phyloP scores from a whole-genome alignment of 2,797 vertebrate species.

The Phoeniculus purpureus region DNA sequence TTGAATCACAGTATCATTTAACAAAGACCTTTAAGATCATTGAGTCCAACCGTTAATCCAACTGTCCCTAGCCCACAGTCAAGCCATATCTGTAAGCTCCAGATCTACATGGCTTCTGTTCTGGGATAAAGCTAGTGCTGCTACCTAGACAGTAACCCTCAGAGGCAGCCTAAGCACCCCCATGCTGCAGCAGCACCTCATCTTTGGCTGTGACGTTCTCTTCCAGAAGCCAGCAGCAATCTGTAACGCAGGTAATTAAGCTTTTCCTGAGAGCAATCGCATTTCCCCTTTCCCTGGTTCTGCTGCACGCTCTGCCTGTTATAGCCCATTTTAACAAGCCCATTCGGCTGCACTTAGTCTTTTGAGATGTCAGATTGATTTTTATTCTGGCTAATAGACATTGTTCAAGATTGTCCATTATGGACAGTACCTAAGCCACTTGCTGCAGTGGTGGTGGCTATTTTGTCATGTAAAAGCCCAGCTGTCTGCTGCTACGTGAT shows the following conservation, averaged over 20 bases:
- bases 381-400: constrained; percentile 12
- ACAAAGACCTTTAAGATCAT: no score
- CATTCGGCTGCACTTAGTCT: background rate
- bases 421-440: background rate
- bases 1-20: no score
- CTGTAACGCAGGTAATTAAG: background rate
- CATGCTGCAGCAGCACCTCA: background rate
- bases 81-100: no score
- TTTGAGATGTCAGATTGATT: constrained; percentile 20
- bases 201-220: background rate
- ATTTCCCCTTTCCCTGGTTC: background rate
- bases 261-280: background rate
- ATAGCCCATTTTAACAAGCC: background rate
- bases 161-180: background rate
- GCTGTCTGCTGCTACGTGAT: constrained; percentile 39
- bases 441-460: background rate
- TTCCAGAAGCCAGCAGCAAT: background rate
- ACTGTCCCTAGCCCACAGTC: no score
- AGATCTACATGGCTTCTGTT: background rate
- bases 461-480: constrained; percentile 17
- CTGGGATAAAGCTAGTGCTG: background rate
- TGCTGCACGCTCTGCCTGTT: background rate
- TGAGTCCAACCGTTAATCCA: no score
- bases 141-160: background rate
- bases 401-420: background rate